A percentile compares a stretch with the other conserved stretches of the same genome.
Conservation (phyloP, 1,140 invertebrate species). For the Chrysopa pallens region DNA sequence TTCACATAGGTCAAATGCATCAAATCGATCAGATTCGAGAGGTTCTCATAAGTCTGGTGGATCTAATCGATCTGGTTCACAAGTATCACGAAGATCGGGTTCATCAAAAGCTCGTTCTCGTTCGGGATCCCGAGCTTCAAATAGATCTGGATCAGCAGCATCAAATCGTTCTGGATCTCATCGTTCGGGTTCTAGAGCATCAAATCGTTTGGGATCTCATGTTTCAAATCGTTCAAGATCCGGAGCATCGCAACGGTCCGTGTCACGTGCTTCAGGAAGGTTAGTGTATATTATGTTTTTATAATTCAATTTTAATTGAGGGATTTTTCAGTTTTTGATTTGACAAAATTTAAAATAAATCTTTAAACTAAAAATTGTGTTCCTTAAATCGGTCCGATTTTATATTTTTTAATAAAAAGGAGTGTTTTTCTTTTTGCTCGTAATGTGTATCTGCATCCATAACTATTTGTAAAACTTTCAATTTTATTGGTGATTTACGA, state of each 20-base stretch:
- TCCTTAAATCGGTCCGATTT: neutral
- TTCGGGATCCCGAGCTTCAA: constrained; percentile 5
- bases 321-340: too few relatives aligned
- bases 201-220: neutral
- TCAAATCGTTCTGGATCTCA: constrained; percentile 6
- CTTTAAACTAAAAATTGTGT: too few relatives aligned
- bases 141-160: constrained; percentile 6
- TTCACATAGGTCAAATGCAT: too few relatives aligned
- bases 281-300: neutral
- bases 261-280: neutral
- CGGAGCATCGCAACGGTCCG: neutral
- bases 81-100: constrained; percentile 6
- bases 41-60: constrained; percentile 8
- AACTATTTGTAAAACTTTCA: too few relatives aligned
- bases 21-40: neutral
- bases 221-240: neutral
- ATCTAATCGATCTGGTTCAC: constrained; percentile 7
- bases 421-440: too few relatives aligned
- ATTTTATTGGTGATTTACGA: too few relatives aligned
- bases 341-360: too few relatives aligned
- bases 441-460: too few relatives aligned
- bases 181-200: neutral
- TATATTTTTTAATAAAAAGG: too few relatives aligned
- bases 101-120: constrained; percentile 5
- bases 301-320: neutral